Evolutionary conservation across 2,797 vertebrate genomes (phyloP), one percentile per base, ranked within the genome.

Genomic region (Chelon labrosus): DNA sequence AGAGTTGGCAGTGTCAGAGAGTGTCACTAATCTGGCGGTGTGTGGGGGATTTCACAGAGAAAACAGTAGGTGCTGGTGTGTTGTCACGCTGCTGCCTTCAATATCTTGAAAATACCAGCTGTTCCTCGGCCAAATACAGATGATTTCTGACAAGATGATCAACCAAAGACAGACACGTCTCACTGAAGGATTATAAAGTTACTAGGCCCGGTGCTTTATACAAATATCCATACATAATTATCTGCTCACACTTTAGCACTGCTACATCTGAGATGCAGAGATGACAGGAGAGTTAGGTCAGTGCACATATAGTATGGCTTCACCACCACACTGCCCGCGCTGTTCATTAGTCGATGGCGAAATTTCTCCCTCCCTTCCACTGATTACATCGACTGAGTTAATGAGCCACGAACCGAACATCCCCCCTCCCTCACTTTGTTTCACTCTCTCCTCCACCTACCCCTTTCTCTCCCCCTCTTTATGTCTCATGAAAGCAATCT

Each of bases 321-420:
- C 58, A 67, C 16, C 39, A 67, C 27, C 54, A 59, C 62, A 39
- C 27, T 50, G 52, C 37, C 60, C 42, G 13, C 67, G 58, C 71
- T 67, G 68, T 73, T 91, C 82, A 82, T 89, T 87, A 82, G 75
- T 84, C 53, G 42, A 65, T 68, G 79, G 84, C 69, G 72, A 75
- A 84, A 87, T 72, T 67, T 83, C 73, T 77, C 67, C 22, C 79
- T 80, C 79, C 63, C 77, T 85, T 75, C 71, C 73, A 69, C 77
- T 81, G 82, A 87, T 89, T 83, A 84, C 84, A 89, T 89, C 85
- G 82, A 65, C 57, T 14, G 78, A 87, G 76, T 85, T 85, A 89
- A 91, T 88, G 88, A 91, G 70, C 79, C 84, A 79, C 77, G 74
- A 76, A 73, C 53, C 20, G 65, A 84, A 87, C 82, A 74, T 72